Evolutionary conservation across 53 echinoderm and acorn worm genomes (phyloP).

Genomic region (Holothuria scabra): DNA sequence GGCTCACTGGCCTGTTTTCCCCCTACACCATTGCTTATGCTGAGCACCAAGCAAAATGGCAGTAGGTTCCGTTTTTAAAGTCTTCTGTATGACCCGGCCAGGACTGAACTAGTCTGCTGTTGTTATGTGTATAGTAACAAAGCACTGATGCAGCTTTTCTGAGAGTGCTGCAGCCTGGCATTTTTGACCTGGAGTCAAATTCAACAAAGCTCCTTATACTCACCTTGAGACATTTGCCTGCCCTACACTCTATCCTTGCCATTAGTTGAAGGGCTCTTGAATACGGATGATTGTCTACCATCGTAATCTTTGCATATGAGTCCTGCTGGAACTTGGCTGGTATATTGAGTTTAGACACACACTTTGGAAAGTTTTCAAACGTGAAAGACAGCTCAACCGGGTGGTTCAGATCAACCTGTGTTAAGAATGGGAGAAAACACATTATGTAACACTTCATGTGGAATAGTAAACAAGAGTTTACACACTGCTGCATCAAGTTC

Average conservation of each 20-base stretch:
- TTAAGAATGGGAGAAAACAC: neutral
- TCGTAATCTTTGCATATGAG: slow-evolving; percentile 59
- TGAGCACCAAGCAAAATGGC: too few species aligned
- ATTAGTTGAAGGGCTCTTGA: slow-evolving; percentile 68
- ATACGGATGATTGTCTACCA: slow-evolving; percentile 65
- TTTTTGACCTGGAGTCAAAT: too few species aligned
- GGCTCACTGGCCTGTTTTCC: too few species aligned
- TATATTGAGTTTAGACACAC: slow-evolving; percentile 65
- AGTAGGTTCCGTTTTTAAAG: too few species aligned
- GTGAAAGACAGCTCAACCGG: slow-evolving; percentile 69
- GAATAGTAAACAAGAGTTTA: neutral
- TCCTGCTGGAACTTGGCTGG: slow-evolving; percentile 77
- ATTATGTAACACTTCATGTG: neutral
- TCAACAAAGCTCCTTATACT: neutral
- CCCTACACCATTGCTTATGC: too few species aligned
- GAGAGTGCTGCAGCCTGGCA: too few species aligned
- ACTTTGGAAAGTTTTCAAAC: slow-evolving; percentile 83
- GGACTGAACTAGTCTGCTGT: too few species aligned
- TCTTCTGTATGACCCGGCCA: too few species aligned
- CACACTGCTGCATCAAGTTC: neutral
- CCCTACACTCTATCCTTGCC: slow-evolving; percentile 86
- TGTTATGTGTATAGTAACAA: too few species aligned
- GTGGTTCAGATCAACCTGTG: slow-evolving; percentile 83
- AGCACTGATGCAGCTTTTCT: too few species aligned
- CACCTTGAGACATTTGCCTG: slow-evolving; percentile 92